Conservation (phyloP, 2,113 vertebrate genomes). For the Bujurquina vittata region DNA sequence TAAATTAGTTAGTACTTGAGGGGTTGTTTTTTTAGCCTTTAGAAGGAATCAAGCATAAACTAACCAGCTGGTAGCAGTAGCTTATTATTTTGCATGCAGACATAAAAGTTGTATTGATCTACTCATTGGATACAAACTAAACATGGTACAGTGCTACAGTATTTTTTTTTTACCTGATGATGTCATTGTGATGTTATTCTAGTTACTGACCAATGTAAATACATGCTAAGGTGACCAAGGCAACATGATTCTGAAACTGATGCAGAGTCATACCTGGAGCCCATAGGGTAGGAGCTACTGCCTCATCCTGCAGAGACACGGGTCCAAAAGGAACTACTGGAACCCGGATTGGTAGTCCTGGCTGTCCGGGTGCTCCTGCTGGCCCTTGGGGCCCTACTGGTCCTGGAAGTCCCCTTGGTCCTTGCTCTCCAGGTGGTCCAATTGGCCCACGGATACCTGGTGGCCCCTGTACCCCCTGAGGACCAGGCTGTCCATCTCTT, state of each 20-base stretch:
- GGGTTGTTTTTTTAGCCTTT: neutral
- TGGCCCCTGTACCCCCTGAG: conserved; percentile 87
- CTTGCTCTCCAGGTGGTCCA: conserved; percentile 87
- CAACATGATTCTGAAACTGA: neutral
- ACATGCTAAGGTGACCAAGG: neutral
- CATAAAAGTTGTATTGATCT: neutral
- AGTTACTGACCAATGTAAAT: neutral
- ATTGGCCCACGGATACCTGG: conserved; percentile 86
- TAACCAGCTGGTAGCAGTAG: neutral
- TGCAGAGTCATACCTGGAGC: conserved; percentile 54
- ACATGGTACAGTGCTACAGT: neutral
- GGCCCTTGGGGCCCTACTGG: conserved; percentile 85
- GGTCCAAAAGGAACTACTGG: conserved; percentile 71
- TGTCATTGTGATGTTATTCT: neutral
- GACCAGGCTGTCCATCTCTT: conserved; percentile 87
- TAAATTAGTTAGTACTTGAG: neutral
- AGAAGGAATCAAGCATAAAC: neutral
- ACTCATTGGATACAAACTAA: neutral
- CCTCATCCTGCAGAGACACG: conserved; percentile 81
- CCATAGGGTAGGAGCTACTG: conserved; percentile 55
- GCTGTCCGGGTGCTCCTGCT: conserved; percentile 80
- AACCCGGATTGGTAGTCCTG: conserved; percentile 78
- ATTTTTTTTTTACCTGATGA: neutral
- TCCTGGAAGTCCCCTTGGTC: conserved; percentile 86
- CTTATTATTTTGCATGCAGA: neutral